phyloP scores from a whole-genome alignment of 1,140 invertebrate species.

The Conus betulinus region DNA sequence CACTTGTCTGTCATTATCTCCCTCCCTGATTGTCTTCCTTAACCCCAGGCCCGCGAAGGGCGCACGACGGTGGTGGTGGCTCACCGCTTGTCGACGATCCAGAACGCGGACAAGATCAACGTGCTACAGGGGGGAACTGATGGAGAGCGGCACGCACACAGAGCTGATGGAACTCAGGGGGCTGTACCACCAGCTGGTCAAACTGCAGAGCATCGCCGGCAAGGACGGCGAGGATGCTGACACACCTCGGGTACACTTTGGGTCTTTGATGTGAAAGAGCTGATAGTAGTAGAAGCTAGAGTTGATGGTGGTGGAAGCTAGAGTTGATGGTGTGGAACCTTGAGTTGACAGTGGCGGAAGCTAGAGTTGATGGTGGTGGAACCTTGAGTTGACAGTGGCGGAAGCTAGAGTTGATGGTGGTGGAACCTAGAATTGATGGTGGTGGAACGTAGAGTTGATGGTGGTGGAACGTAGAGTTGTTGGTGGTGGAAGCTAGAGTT shows the following conservation, averaged over 20 bases:
- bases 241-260: not conserved
- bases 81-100: constrained; percentile 73
- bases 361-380: too few species aligned
- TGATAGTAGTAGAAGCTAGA: too few species aligned
- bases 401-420: too few species aligned
- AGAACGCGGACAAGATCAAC: constrained; percentile 73
- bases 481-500: too few species aligned
- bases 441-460: too few species aligned
- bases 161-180: constrained; percentile 75
- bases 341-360: too few species aligned
- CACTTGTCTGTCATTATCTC: not conserved
- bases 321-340: too few species aligned
- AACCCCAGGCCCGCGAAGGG: constrained; percentile 63
- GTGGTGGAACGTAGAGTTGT: too few species aligned
- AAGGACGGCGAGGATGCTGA: not conserved
- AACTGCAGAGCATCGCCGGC: constrained; percentile 57
- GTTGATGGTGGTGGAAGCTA: too few species aligned
- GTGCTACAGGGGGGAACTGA: constrained; percentile 69
- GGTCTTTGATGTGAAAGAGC: too few species aligned
- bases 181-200: constrained; percentile 73
- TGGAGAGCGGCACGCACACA: constrained; percentile 76
- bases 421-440: too few species aligned
- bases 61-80: constrained; percentile 73
- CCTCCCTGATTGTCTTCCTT: not conserved
- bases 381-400: too few species aligned